Base-by-base conservation (phyloP, 2,888 invertebrate species). In the Epinotia demarniana region DNA sequence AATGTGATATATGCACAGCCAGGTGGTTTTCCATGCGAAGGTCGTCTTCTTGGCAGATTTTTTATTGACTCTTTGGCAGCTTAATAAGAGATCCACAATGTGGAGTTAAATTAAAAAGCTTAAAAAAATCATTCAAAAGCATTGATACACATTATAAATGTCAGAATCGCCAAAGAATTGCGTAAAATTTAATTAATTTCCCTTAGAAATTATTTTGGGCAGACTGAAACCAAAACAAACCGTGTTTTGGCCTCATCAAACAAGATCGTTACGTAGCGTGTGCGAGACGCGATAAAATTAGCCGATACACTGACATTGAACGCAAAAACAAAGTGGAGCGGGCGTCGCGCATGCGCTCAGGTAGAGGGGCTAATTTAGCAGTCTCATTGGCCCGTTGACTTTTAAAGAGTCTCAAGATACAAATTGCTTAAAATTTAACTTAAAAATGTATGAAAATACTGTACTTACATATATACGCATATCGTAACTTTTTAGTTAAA, bases 221-320 rank as follows among this genome's bases (percentile, higher is more conserved):
- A 84, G 84, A 80, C 84, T 83, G 86, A 84, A 89, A 92, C 88
- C 89, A 92, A 92, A 92, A 92, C 92, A 92, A 91, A 92, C 89
- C 86, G 87, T 87, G 85, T 87, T 89, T 90, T 91, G 89, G 90
- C 88, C 89, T 88, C 90, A 89, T 89, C 90, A 87, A 90, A 89
- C 87, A 87, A 88, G 86, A 90, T 90, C 87, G 90, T 90, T 90
- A 89, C 90, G 90, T 88, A 89, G 89, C 84, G 85, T 86, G 85
- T 86, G 88, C 89, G 90, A 88, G 87, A 85, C 89, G 90, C 84
- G 93, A 92, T 93, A 93, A 93, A 93, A 93, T 93, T 93, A 93
- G 93, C 90, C 88, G 90, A 91, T 92, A 92, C 90, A 89, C 92
- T 93, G 93, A 93, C 93, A 93, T 93, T 93, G 93, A 92, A 93